Conservation (phyloP, 2,888 invertebrate species). For the Drosophila paramelanica region DNA sequence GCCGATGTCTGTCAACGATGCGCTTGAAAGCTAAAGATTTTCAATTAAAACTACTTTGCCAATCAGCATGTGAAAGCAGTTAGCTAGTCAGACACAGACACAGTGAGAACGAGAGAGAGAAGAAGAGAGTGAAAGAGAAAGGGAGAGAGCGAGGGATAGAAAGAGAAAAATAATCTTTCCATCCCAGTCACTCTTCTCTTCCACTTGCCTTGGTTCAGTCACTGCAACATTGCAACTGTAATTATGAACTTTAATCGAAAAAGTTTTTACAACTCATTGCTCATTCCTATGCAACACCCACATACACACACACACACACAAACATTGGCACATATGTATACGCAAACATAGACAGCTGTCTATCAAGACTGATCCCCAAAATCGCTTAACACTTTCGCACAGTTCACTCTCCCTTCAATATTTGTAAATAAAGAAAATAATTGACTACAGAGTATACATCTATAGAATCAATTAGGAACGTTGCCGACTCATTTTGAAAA, state of each 20-base stretch:
- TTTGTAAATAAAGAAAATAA: slow-evolving; percentile 25
- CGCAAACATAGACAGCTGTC: slow-evolving; percentile 56
- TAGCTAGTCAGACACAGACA: slow-evolving; percentile 20
- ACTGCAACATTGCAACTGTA: slow-evolving; percentile 65
- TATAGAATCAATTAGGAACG: too few relatives aligned
- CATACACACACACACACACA: slow-evolving; percentile 1
- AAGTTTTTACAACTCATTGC: slow-evolving; percentile 77
- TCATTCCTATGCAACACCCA: slow-evolving; percentile 52
- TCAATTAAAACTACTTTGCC: slow-evolving; percentile 79
- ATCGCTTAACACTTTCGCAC: slow-evolving; percentile 27
- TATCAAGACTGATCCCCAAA: slow-evolving; percentile 50
- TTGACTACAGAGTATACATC: background rate
- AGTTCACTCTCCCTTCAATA: slow-evolving; percentile 5
- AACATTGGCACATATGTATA: background rate
- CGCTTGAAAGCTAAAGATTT: slow-evolving; percentile 70
- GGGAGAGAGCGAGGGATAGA: background rate
- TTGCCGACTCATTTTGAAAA: too few relatives aligned
- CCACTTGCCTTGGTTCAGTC: slow-evolving; percentile 12
- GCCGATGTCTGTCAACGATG: slow-evolving; percentile 37
- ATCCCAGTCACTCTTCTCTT: background rate
- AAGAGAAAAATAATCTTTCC: background rate
- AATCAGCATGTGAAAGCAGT: slow-evolving; percentile 66
- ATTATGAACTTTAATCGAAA: slow-evolving; percentile 81
- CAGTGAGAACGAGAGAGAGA: background rate
- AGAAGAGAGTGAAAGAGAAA: background rate